Percentiles rank a stretch among this genome's conserved stretches.
Evolutionary conservation across 2,797 vertebrate species (phyloP).

Genomic region (Calcarius lapponicus): DNA sequence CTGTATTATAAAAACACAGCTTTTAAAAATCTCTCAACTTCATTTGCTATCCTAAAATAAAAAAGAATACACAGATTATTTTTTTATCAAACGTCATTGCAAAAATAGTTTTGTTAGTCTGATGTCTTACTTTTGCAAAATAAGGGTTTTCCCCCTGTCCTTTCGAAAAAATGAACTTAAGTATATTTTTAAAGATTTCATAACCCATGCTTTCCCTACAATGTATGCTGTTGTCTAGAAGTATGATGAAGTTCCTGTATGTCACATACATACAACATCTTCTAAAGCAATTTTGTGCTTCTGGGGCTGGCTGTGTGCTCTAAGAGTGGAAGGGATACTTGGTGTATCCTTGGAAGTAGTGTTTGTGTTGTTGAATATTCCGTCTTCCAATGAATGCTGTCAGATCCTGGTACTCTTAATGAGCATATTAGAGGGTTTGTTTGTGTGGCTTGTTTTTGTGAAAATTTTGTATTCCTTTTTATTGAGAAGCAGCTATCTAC

Average conservation of each 20-base stretch:
- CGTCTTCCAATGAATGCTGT: not conserved
- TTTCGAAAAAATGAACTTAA: not conserved
- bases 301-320: not conserved
- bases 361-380: not conserved
- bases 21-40: not conserved
- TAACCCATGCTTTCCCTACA: not conserved
- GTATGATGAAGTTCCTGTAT: not conserved
- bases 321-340: not conserved
- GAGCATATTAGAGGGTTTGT: not conserved
- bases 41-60: not conserved
- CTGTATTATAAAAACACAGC: not conserved
- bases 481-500: not conserved
- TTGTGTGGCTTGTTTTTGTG: not conserved
- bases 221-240: not conserved
- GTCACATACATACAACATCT: not conserved
- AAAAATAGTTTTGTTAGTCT: not conserved
- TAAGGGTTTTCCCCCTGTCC: not conserved
- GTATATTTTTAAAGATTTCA: not conserved
- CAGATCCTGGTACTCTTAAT: not conserved
- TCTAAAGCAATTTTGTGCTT: not conserved
- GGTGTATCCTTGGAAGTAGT: not conserved
- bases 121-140: not conserved
- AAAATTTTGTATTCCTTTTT: not conserved
- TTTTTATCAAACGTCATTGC: not conserved
- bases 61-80: not conserved